These are phyloP conservation scores for Liposcelis brunnea DNA, from an alignment of 2,888 invertebrate species.

Conservation along the genomic window DNA sequence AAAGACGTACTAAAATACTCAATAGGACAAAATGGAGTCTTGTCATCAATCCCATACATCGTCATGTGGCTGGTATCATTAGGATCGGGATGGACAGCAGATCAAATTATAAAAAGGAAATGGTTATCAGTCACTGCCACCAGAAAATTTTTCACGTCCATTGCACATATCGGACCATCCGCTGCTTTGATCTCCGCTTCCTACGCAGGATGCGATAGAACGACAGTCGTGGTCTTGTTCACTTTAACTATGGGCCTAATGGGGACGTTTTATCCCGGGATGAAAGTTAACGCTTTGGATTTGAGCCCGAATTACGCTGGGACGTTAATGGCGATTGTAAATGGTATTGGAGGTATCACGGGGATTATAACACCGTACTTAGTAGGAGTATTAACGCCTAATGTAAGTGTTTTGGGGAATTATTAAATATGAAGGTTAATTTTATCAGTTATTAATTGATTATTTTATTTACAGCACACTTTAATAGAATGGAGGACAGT, in stretches of 20 bases:
- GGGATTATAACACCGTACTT: conserved; percentile 43
- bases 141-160: conserved; percentile 30
- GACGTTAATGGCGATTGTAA: conserved; percentile 43
- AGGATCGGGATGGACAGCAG: conserved; percentile 46
- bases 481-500: conserved; percentile 55
- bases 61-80: conserved; percentile 50
- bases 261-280: conserved; percentile 52
- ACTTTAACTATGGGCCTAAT: conserved; percentile 50
- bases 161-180: conserved; percentile 50
- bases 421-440: no score
- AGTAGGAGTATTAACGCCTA: conserved; percentile 38
- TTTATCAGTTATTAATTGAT: conserved; percentile 2
- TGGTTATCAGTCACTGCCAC: conserved; percentile 26
- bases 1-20: conserved; percentile 46
- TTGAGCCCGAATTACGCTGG: conserved; percentile 49
- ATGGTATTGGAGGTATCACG: conserved; percentile 41
- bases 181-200: conserved; percentile 48
- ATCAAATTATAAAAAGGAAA: conserved; percentile 34
- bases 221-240: conserved; percentile 40
- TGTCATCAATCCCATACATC: conserved; percentile 47
- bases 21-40: conserved; percentile 41
- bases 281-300: conserved; percentile 51
- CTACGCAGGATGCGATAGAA: conserved; percentile 46
- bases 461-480: conserved; percentile 16
- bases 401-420: conserved; percentile 25